Evolutionary conservation across 2,888 invertebrate genomes (phyloP), one percentile per base, ranked within the genome.

Genomic region (Thelaira solivaga): DNA sequence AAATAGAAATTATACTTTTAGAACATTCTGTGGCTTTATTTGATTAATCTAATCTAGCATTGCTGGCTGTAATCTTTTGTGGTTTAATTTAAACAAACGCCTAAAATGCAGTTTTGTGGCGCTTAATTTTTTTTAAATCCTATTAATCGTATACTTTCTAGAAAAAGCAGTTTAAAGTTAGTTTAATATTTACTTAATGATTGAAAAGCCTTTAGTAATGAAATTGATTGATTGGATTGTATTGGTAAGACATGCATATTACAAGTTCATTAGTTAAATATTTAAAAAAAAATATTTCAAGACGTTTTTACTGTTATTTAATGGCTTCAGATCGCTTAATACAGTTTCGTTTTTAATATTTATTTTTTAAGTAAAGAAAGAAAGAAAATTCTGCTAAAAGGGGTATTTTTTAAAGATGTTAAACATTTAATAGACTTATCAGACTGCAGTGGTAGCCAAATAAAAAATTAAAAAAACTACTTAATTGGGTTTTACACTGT

Each of bases 121-220:
- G 67, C 74, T 74, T 67, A 29, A 39, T 55, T 36, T 71, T 36
- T 43, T 4, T 45, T 41, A 49, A 26, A 57, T 18, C 26, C 34
- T 45, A 53, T 18, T 34, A 43, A 43, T 18, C 26, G 22, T 45
- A 45, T 18, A n/a, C 11, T 6, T 45, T 1, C 6, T 2, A 47
- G 34, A 71, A 55, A 65, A 73, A 61, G 73, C 69, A 59, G 64
- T 69, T 22, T 45, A n/a, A n/a, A n/a, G n/a, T n/a, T n/a, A n/a
- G n/a, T n/a, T n/a, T n/a, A n/a, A 51, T 74, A 53, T 74, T 74
- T 74, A 16, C 41, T 69, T 45, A 55, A 71, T 62, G 72, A 64
- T 67, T 61, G 49, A 51, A 34, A 22, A 45, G n/a, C n/a, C 22
- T 41, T n/a, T 11, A 11, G 1, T 13, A 39, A 11, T 2, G 5